These are phyloP conservation scores for Orthonyx spaldingii DNA, from an alignment of 2,113 vertebrate species.

Conservation along the genomic window DNA sequence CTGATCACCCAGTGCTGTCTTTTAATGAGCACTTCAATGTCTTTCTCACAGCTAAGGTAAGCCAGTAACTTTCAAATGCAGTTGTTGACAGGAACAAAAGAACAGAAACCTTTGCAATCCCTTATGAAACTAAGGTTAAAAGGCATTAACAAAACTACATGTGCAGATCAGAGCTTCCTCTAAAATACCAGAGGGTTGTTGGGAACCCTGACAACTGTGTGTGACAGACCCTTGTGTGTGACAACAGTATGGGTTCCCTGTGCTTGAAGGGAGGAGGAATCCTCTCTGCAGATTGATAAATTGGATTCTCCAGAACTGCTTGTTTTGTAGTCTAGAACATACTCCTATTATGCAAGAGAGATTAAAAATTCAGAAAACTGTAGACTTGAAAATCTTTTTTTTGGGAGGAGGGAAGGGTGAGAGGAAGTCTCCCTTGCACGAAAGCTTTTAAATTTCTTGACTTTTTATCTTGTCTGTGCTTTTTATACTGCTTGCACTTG, in stretches of 20 bases:
- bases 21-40: slow-evolving; percentile 92
- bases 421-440: neutral
- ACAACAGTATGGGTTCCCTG: neutral
- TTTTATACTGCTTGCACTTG: neutral
- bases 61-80: neutral
- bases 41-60: slow-evolving; percentile 94
- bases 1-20: slow-evolving; percentile 94
- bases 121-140: neutral
- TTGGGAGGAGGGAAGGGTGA: neutral
- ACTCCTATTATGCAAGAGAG: neutral
- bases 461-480: neutral
- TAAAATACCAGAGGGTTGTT: neutral
- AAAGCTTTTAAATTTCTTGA: neutral
- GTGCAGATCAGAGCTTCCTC: neutral
- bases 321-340: neutral
- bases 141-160: neutral
- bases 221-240: neutral
- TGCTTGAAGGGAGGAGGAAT: neutral
- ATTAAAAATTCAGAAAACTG: neutral
- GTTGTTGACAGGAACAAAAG: neutral
- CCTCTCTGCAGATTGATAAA: neutral
- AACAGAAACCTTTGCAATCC: neutral
- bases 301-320: neutral
- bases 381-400: neutral
- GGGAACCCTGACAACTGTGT: neutral